These are phyloP conservation scores for Lemur catta DNA, from an alignment of 2,797 vertebrate genomes.

Conservation along the genomic window DNA sequence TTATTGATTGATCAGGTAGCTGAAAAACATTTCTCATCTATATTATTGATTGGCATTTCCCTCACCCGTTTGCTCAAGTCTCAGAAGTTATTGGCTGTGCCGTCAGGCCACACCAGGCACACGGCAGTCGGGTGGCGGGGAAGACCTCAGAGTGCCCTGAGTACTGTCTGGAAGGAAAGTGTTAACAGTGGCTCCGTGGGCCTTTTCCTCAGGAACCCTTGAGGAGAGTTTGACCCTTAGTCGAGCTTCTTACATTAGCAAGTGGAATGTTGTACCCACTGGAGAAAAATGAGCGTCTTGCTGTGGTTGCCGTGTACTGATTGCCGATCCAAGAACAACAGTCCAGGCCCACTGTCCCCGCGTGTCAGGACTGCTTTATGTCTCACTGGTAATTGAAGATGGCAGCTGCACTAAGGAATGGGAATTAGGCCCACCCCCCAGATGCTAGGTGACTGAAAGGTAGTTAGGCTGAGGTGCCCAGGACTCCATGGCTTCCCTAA, in stretches of 20 bases:
- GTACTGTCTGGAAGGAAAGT: background rate
- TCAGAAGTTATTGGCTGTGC: background rate
- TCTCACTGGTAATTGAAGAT: background rate
- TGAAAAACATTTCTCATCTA: background rate
- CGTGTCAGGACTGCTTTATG: too few species aligned
- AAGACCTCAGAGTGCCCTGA: background rate
- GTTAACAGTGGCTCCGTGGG: background rate
- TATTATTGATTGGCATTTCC: background rate
- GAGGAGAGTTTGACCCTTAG: background rate
- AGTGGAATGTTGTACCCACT: background rate
- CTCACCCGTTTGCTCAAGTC: background rate
- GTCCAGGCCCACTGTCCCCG: background rate
- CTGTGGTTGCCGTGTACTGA: too few species aligned
- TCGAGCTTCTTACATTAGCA: background rate
- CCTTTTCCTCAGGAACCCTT: background rate
- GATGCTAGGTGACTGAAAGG: background rate
- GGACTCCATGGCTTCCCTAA: background rate
- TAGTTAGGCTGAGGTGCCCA: background rate
- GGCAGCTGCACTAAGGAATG: background rate
- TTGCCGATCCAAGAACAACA: too few species aligned
- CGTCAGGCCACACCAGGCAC: background rate
- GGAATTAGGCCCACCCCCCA: background rate
- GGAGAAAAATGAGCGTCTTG: background rate
- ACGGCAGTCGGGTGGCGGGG: too few species aligned
- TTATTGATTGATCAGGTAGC: background rate